Evolutionary conservation across 2,888 invertebrate species (phyloP).

Genomic region (Eilema depressum): DNA sequence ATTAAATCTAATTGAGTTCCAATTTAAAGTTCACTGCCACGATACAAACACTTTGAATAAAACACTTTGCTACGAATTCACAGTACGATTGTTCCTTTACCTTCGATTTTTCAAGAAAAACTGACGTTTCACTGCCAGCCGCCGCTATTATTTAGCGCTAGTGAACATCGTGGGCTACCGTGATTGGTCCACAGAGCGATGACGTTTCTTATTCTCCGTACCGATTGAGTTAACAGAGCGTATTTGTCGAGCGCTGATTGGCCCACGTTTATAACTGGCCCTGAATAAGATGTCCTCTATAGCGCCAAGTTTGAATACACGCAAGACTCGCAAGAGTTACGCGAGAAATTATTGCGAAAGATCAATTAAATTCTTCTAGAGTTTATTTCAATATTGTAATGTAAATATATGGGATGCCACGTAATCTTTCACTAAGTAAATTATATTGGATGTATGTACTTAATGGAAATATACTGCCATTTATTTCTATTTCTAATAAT

Average conservation of each 20-base stretch:
- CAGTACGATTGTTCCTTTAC: conserved; percentile 60
- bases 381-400: background rate
- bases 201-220: conserved; percentile 70
- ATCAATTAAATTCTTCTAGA: background rate
- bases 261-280: conserved; percentile 88
- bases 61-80: conserved; percentile 65
- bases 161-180: conserved; percentile 87
- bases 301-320: conserved; percentile 70
- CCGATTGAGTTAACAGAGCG: conserved; percentile 79
- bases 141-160: conserved; percentile 85
- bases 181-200: conserved; percentile 83
- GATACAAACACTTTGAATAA: conserved; percentile 68
- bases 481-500: background rate
- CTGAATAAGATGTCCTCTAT: conserved; percentile 52
- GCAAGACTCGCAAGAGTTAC: conserved; percentile 8
- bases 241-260: conserved; percentile 89
- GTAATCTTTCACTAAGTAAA: background rate
- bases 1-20: conserved; percentile 48
- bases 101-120: conserved; percentile 79
- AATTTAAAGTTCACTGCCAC: conserved; percentile 68
- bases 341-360: conserved; percentile 29
- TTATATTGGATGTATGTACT: background rate
- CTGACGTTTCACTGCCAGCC: conserved; percentile 80
- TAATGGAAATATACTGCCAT: background rate
- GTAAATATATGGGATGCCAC: background rate